Evolutionary conservation across 1,140 invertebrate genomes (phyloP).

Genomic region (Dolichoris vasculosae): DNA sequence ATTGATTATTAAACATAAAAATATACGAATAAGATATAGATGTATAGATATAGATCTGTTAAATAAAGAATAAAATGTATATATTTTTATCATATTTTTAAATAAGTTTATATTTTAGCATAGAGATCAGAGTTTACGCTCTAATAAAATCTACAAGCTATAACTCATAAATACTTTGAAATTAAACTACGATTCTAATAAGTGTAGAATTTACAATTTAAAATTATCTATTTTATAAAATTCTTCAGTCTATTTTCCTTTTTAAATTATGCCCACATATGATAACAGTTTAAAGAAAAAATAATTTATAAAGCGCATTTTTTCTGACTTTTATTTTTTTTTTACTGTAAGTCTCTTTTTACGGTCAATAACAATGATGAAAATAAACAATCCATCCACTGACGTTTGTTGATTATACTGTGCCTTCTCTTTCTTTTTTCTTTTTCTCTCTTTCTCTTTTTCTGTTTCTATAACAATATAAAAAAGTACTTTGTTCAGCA

Average conservation of each 20-base stretch:
- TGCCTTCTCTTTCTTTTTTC: not conserved
- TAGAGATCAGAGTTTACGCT: too few species aligned
- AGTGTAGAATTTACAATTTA: not conserved
- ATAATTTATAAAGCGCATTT: not conserved
- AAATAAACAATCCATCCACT: constrained; percentile 14
- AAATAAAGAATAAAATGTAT: too few species aligned
- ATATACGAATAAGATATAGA: not conserved
- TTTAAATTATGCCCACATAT: not conserved
- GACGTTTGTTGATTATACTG: not conserved
- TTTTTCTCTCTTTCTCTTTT: not conserved
- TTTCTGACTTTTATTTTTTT: not conserved
- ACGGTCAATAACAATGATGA: constrained; percentile 4
- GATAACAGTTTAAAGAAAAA: not conserved
- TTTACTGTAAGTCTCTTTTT: not conserved
- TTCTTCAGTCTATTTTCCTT: too few species aligned
- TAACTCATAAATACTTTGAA: not conserved
- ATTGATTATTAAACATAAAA: too few species aligned
- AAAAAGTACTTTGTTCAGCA: not conserved
- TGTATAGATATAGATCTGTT: too few species aligned
- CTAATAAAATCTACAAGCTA: not conserved
- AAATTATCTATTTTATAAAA: not conserved
- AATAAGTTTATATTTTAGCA: too few species aligned
- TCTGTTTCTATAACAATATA: not conserved
- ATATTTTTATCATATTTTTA: too few species aligned
- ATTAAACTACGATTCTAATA: not conserved